Evolutionary conservation across 2,797 vertebrate species (phyloP).

Genomic region (Acanthornis magna): DNA sequence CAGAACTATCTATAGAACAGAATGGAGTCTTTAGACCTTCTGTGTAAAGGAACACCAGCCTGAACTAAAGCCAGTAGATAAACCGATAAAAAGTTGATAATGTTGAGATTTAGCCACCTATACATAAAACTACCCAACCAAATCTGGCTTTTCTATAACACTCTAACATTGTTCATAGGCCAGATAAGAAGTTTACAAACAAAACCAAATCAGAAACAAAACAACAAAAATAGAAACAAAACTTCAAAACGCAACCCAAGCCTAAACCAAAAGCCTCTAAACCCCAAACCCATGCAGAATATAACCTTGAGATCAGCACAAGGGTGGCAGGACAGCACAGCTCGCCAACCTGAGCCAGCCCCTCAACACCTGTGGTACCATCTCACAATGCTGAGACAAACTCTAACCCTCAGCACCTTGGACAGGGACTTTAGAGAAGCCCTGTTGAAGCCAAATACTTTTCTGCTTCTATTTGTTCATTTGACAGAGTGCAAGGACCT

Average conservation of each 20-base stretch:
- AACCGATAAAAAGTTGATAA: background rate
- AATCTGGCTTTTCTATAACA: background rate
- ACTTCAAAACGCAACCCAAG: background rate
- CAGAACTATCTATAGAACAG: background rate
- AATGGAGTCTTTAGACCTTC: background rate
- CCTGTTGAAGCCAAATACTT: accelerated
- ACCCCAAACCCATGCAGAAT: accelerated
- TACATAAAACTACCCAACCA: background rate
- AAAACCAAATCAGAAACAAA: background rate
- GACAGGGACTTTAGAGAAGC: background rate
- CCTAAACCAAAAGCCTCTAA: background rate
- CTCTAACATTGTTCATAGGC: background rate
- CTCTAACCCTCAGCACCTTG: constrained; percentile 18
- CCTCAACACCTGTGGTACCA: accelerated
- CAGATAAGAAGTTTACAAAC: background rate
- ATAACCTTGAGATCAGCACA: background rate
- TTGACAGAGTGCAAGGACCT: background rate
- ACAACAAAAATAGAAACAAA: background rate
- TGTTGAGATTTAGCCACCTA: background rate
- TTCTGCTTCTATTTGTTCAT: background rate
- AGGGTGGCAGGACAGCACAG: background rate
- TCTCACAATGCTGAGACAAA: accelerated
- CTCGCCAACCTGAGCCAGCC: accelerated
- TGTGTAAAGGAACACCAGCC: background rate
- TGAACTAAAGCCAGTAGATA: background rate